phyloP scores from a whole-genome alignment of 2,113 vertebrate genomes.

The Mus spicilegus region DNA sequence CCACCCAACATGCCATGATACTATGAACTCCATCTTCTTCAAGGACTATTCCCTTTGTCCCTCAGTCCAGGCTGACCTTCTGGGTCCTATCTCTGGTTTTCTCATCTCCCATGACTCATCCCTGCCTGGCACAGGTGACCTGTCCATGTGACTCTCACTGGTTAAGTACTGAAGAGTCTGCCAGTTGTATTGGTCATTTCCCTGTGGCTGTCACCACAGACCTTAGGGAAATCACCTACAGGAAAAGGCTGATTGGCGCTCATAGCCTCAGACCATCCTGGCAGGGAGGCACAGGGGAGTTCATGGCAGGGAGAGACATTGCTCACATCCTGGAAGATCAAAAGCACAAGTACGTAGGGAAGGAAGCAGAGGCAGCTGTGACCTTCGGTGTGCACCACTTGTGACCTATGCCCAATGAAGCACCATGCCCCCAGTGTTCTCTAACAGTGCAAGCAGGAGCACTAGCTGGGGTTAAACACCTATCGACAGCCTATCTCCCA shows the following conservation, averaged over 20 bases:
- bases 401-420: background rate
- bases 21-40: background rate
- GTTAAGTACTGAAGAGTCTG: background rate
- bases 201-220: background rate
- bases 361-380: background rate
- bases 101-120: background rate
- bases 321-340: background rate
- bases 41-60: background rate
- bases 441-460: background rate
- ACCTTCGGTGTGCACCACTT: background rate
- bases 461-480: too few relatives aligned
- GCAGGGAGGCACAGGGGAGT: too few relatives aligned
- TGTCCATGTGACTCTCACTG: background rate
- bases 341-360: too few relatives aligned
- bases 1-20: background rate
- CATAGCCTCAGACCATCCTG: background rate
- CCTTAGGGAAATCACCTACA: background rate
- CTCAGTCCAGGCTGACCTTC: background rate
- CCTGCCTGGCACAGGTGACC: background rate
- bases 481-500: background rate
- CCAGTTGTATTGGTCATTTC: background rate
- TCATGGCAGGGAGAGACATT: background rate
- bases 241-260: too few relatives aligned
- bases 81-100: background rate
- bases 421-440: background rate